A percentile compares a stretch with the other conserved stretches of the same genome.
These are phyloP conservation scores for Andrena flavipes DNA, from an alignment of 2,888 invertebrate species.

Conservation along the genomic window DNA sequence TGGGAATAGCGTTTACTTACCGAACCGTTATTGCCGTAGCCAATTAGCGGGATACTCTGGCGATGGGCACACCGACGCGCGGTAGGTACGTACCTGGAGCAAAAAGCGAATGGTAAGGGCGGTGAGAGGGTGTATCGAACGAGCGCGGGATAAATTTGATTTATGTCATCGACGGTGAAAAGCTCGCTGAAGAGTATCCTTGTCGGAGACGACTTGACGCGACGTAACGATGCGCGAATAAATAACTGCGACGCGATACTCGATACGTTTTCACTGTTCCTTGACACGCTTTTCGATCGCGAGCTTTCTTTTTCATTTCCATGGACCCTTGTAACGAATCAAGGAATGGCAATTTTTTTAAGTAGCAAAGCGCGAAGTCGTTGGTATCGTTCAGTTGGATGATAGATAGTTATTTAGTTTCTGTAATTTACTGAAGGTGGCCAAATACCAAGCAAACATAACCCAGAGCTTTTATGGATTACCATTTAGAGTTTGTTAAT, in stretches of 20 bases:
- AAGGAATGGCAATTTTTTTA: too few species aligned
- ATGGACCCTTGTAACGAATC: background rate
- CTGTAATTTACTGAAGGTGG: too few species aligned
- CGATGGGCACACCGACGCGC: slow-evolving; percentile 29
- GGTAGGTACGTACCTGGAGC: slow-evolving; percentile 66
- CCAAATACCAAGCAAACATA: too few species aligned
- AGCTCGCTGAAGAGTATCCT: slow-evolving; percentile 6
- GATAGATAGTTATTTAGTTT: too few species aligned
- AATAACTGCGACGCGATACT: slow-evolving; percentile 15
- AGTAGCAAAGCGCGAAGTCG: too few species aligned
- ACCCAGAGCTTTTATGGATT: too few species aligned
- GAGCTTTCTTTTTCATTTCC: background rate
- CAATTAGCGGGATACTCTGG: slow-evolving; percentile 51
- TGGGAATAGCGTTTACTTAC: slow-evolving; percentile 61
- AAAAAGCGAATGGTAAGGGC: slow-evolving; percentile 26
- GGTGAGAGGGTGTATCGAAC: background rate
- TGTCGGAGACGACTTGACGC: background rate
- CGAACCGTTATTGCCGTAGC: slow-evolving; percentile 40
- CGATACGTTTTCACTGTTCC: background rate
- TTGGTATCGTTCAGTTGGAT: too few species aligned
- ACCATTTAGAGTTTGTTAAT: too few species aligned
- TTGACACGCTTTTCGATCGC: background rate
- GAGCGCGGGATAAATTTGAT: slow-evolving; percentile 10
- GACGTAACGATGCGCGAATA: slow-evolving; percentile 16
- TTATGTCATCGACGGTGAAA: slow-evolving; percentile 28